Evolutionary conservation across 2,888 invertebrate species (phyloP).

Genomic region (Axea sp.): DNA sequence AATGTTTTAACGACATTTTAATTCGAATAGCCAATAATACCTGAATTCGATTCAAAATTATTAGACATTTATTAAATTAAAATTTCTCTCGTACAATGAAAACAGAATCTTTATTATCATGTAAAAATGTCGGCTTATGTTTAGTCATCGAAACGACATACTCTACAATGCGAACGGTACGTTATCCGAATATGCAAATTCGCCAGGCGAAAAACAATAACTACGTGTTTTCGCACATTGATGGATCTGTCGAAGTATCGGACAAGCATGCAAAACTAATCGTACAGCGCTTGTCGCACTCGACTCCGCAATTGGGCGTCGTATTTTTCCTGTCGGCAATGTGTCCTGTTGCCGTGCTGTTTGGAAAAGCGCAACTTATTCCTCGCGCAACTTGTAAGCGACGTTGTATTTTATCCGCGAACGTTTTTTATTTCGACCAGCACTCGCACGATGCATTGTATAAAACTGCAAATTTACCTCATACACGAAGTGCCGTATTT

Average conservation of each 20-base stretch:
- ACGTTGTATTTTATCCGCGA: constrained; percentile 20
- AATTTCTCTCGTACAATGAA: not conserved
- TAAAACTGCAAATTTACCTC: constrained; percentile 42
- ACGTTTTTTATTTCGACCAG: constrained; percentile 19
- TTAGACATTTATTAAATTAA: too few species aligned
- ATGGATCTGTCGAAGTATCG: constrained; percentile 75
- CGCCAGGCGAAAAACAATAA: constrained; percentile 75
- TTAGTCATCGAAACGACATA: constrained; percentile 18
- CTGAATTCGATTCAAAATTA: too few species aligned
- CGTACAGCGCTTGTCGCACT: constrained; percentile 32
- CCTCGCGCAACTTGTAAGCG: constrained; percentile 8
- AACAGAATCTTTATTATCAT: constrained; percentile 71
- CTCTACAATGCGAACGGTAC: not conserved
- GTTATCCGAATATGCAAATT: constrained; percentile 72
- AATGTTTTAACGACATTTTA: too few species aligned
- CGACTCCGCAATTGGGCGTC: constrained; percentile 27
- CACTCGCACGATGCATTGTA: constrained; percentile 4
- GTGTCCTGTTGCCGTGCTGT: constrained; percentile 8
- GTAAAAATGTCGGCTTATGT: constrained; percentile 68
- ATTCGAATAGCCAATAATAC: too few species aligned
- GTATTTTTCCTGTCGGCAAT: constrained; percentile 19
- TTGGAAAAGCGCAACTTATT: constrained; percentile 34
- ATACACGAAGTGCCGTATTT: constrained; percentile 65
- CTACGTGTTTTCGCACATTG: constrained; percentile 76
- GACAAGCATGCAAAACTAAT: constrained; percentile 38